phyloP scores from a whole-genome alignment of 2,797 vertebrate genomes.

The Sebastes steindachneri region DNA sequence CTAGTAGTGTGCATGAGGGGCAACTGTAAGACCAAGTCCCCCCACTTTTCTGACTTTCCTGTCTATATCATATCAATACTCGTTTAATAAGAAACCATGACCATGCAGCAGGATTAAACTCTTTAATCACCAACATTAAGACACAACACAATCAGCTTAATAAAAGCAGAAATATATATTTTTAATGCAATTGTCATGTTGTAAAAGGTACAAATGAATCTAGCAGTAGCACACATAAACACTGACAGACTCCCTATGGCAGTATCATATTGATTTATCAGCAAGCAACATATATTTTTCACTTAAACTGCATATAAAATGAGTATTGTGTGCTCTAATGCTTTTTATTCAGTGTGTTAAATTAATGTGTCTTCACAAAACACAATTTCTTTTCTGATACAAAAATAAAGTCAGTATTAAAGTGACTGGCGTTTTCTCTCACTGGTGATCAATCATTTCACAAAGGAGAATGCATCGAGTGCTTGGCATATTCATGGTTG shows the following conservation, averaged over 20 bases:
- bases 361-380: background rate
- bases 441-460: background rate
- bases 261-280: background rate
- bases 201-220: background rate
- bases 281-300: background rate
- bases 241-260: background rate
- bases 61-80: background rate
- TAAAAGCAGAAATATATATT: background rate
- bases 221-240: background rate
- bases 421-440: background rate
- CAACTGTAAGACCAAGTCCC: background rate
- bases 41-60: background rate
- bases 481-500: background rate
- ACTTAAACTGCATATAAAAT: background rate
- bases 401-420: conserved; percentile 42
- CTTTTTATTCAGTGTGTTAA: background rate
- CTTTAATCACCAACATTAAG: background rate
- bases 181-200: background rate
- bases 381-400: background rate
- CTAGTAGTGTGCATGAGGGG: background rate
- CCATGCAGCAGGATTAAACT: background rate
- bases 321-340: background rate
- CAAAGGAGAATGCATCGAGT: background rate
- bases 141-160: background rate
- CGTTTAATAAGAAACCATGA: background rate